phyloP scores from a whole-genome alignment of 2,113 vertebrate genomes.

The Phocoena phocoena region DNA sequence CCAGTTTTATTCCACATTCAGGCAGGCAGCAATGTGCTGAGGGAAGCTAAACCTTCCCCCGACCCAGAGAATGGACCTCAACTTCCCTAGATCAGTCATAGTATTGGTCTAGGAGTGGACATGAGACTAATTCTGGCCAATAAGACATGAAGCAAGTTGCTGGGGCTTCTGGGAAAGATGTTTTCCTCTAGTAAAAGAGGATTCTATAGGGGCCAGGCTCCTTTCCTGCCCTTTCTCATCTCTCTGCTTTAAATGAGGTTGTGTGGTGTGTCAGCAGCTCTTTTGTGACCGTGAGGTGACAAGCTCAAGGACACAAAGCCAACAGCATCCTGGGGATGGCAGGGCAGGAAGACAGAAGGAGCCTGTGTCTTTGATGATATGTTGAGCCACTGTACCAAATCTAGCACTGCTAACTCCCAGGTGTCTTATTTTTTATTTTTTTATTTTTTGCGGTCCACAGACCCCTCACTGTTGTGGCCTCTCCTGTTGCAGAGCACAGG shows the following conservation, averaged over 20 bases:
- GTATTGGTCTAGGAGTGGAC: not conserved
- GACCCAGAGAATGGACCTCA: not conserved
- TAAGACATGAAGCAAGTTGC: not conserved
- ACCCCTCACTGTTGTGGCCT: too few species aligned
- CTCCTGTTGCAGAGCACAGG: too few species aligned
- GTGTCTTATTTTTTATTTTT: not conserved
- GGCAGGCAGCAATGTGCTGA: not conserved
- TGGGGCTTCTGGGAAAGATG: not conserved
- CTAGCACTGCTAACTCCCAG: not conserved
- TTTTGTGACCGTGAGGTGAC: conserved; percentile 1
- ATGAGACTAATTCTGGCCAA: not conserved
- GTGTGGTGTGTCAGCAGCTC: not conserved
- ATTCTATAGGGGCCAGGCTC: not conserved
- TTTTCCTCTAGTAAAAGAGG: not conserved
- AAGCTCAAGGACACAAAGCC: not conserved
- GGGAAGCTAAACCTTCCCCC: not conserved
- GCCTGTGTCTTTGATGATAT: not conserved
- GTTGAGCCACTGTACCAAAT: not conserved
- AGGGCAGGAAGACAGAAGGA: not conserved
- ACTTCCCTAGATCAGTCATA: not conserved
- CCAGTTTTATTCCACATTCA: not conserved
- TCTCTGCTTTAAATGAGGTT: not conserved
- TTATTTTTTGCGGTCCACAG: too few species aligned
- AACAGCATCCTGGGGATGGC: not conserved
- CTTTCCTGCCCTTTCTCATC: not conserved